phyloP scores from a whole-genome alignment of 2,888 invertebrate species.

The Caenorhabditis sp. region DNA sequence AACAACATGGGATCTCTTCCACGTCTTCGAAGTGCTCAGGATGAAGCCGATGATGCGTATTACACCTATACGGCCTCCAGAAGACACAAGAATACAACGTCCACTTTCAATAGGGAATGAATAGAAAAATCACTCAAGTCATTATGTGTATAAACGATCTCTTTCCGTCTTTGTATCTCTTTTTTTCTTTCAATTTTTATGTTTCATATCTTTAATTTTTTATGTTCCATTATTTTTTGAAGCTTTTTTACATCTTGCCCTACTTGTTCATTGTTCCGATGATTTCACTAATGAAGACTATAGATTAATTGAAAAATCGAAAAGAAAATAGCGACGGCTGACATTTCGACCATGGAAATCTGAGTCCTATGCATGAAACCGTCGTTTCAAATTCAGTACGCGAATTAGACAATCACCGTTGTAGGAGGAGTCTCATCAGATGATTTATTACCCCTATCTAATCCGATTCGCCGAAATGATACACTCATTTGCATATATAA shows the following conservation, averaged over 20 bases:
- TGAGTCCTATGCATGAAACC: too few relatives aligned
- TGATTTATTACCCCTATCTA: conserved; percentile 10
- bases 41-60: conserved; percentile 80
- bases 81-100: conserved; percentile 58
- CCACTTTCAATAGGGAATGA: conserved; percentile 56
- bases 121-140: not conserved
- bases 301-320: conserved; percentile 5
- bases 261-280: conserved; percentile 55
- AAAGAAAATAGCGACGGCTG: too few relatives aligned
- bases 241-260: conserved; percentile 42
- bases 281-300: conserved; percentile 44
- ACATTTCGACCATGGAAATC: too few relatives aligned
- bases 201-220: conserved; percentile 30
- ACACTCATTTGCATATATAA: conserved; percentile 6
- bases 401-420: not conserved
- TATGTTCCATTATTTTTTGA: conserved; percentile 5
- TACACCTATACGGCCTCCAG: conserved; percentile 76
- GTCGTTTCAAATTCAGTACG: not conserved
- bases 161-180: conserved; percentile 23
- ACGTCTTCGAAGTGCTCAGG: conserved; percentile 73
- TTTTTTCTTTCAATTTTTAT: conserved; percentile 32
- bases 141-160: conserved; percentile 49
- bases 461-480: conserved; percentile 1
- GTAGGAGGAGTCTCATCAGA: not conserved
- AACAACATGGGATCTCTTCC: conserved; percentile 69